Evolutionary conservation across 2,113 vertebrate species (phyloP).

Genomic region (Hippotragus niger): DNA sequence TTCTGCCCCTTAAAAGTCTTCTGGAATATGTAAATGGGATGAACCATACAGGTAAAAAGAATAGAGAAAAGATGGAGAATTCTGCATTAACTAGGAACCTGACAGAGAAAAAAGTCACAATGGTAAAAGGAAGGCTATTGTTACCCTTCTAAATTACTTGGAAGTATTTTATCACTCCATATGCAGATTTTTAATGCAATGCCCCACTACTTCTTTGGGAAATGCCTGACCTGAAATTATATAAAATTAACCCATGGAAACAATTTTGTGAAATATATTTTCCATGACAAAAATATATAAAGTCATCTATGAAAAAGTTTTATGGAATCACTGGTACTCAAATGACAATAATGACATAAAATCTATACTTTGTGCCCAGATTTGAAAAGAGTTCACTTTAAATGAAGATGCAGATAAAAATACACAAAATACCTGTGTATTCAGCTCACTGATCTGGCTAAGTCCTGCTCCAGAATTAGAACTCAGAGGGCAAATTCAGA

Average conservation of each 20-base stretch:
- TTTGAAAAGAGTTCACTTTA: conserved; percentile 1
- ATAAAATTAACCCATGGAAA: background rate
- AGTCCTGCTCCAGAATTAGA: background rate
- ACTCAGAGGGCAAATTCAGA: background rate
- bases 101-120: background rate
- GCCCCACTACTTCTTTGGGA: background rate
- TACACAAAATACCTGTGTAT: background rate
- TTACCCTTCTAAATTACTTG: background rate
- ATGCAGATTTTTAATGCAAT: background rate
- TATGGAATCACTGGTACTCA: background rate
- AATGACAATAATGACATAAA: background rate
- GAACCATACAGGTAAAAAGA: background rate
- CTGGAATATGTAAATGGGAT: background rate
- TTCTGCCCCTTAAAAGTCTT: background rate
- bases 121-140: background rate
- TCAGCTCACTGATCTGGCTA: background rate
- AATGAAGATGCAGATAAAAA: conserved; percentile 13
- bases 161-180: background rate
- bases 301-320: background rate
- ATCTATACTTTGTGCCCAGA: background rate
- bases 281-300: background rate
- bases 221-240: conserved; percentile 5
- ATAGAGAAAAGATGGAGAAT: background rate
- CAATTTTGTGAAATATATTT: background rate
- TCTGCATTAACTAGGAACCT: conserved; percentile 19